Evolutionary conservation across 2,888 invertebrate species (phyloP), one percentile per base, ranked within the genome.

Genomic region (Sclerodermus sp.): DNA sequence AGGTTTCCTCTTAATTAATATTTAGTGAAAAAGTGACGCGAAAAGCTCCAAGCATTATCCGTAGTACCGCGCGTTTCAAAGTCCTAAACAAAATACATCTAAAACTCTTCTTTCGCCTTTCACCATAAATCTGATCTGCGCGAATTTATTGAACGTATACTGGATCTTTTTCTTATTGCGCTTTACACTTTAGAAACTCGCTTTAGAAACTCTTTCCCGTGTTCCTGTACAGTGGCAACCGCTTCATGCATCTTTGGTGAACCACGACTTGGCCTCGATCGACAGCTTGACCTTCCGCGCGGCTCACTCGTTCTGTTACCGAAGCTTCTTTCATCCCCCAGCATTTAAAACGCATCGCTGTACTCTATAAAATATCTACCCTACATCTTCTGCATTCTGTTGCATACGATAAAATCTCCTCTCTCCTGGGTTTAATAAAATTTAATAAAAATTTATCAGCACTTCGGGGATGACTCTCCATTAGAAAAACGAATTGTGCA

Each of bases 171-270:
- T 45, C 37, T 51, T 44, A 31, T 42, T 13, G 30, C 45, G 16
- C 12, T 12, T 34, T 34, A 13, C 34, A 34, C 34, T 34, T 34
- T 13, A 4, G 10, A 34, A 34, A 34, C 34, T 34, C 34, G 34
- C 34, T 13, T 34, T 13, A 12, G 34, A 51, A 55, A 56, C 55
- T 55, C 57, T 57, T 51, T 53, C 45, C 40, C 40, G 45, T 47
- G 51, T 49, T 56, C 50, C 55, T 45, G 47, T 58, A 57, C 51
- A 13, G 37, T 42, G 57, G 49, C 62, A 57, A 53, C 37, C 49
- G 57, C 41, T 55, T 60, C 59, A 58, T 62, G 55, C 53, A 62
- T 62, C 55, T 57, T 57, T 58, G 54, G 47, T 45, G 52, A 50
- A 36, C 34, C 34, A 2, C 42, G 30, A 46, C 47, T 49, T 12